These are phyloP conservation scores for Gopherus flavomarginatus DNA, from an alignment of 2,113 vertebrate genomes.

Conservation along the genomic window DNA sequence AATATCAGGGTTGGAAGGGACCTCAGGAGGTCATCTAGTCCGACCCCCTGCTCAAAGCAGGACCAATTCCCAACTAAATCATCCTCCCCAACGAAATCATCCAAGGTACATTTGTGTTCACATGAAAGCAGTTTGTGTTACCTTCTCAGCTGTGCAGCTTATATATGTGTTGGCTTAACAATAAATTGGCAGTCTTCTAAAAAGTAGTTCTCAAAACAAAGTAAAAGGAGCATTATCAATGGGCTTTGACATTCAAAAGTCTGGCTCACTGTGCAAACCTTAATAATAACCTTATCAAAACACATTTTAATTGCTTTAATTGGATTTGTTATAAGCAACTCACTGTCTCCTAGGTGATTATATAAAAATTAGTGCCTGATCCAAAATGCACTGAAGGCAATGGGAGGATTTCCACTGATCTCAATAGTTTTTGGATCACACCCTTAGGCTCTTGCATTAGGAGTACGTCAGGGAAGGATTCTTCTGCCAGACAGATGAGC, in stretches of 20 bases:
- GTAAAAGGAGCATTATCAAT: not conserved
- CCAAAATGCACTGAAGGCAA: not conserved
- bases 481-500: not conserved
- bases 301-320: not conserved
- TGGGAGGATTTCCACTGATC: not conserved
- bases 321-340: not conserved
- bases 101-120: not conserved
- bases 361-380: not conserved
- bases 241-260: not conserved
- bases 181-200: not conserved
- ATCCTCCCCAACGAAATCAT: no score
- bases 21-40: no score
- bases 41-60: no score
- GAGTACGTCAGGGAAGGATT: not conserved
- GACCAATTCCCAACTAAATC: no score
- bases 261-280: not conserved
- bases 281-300: slow-evolving; percentile 2
- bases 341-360: not conserved
- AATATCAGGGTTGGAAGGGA: no score
- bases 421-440: not conserved
- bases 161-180: not conserved
- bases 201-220: not conserved
- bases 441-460: not conserved
- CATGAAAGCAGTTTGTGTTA: not conserved
- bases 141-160: fast-evolving